Evolutionary conservation across 2,888 invertebrate genomes (phyloP), one percentile per base, ranked within the genome.

Genomic region (Aphodius granarius): DNA sequence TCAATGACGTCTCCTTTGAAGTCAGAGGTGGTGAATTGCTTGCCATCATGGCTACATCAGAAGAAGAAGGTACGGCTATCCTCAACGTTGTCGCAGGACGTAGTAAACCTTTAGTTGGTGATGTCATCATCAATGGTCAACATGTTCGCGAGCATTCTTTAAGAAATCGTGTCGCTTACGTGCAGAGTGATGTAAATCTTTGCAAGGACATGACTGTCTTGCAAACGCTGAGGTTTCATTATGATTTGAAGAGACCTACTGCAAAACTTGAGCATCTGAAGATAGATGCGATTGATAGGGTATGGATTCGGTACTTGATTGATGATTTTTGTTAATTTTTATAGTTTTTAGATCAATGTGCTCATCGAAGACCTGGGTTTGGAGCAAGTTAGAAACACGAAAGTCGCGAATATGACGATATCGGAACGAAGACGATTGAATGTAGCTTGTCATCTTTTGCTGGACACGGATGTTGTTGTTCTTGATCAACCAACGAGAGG

Each of bases 301-400:
- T 94, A 85, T 88, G 89, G 83, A 19, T 18, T 21, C 15, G 22
- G 18, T n/a, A 23, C 17, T 16, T 23, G 70, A 2, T 20, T 23
- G 16, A 22, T 62, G 43, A 68, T 63, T 72, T 72, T 74, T 0
- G 13, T 1, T 62, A 66, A 13, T 71, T 17, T 19, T 71, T 71
- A 73, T 73, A 63, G 77, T 76, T 68, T 88, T 89, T 87, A 95
- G 95, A 95, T 96, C 87, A 94, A 95, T 84, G 92, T 95, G 23
- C 88, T 98, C 22, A 94, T 98, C 81, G 96, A 97, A 88, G 97
- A 97, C 84, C 88, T 98, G 79, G 97, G 97, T 0, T 88, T 98
- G 77, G 95, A 95, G 81, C 95, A 97, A 86, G 96, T 97, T 3
- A 90, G 95, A 78, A 94, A 96, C 83, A 95, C 96, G 2, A 92